Conservation (phyloP, 2,888 invertebrate species). For the Neoscelio sp. region DNA sequence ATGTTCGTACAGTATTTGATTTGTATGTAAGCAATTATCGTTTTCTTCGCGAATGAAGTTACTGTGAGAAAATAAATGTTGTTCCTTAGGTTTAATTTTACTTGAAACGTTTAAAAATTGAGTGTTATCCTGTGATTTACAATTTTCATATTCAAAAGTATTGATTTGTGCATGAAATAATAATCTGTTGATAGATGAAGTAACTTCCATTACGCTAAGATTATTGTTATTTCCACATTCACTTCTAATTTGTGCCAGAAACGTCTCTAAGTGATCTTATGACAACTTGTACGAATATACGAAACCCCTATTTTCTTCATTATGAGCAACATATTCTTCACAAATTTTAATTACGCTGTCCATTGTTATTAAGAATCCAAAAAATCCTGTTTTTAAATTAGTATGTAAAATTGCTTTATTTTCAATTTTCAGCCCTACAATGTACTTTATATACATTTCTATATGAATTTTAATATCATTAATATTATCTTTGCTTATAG, state of each 20-base stretch:
- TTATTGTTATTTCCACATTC: constrained; percentile 8
- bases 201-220: too few relatives aligned
- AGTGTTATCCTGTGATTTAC: neutral
- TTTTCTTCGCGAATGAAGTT: neutral
- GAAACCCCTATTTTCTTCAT: constrained; percentile 12
- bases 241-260: constrained; percentile 7
- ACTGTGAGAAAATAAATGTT: neutral
- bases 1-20: neutral
- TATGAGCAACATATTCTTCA: constrained; percentile 9
- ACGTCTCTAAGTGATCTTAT: constrained; percentile 46
- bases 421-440: constrained; percentile 13
- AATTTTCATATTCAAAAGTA: neutral
- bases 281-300: constrained; percentile 60
- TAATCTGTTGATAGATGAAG: neutral
- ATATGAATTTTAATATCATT: constrained; percentile 29
- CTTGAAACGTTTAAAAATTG: neutral
- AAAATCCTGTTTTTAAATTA: constrained; percentile 47
- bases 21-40: neutral
- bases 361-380: constrained; percentile 39
- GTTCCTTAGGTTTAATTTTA: neutral
- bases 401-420: constrained; percentile 14
- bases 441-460: constrained; percentile 22
- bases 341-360: constrained; percentile 20
- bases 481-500: constrained; percentile 24
- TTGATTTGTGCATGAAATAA: constrained; percentile 1